Evolutionary conservation across 2,113 vertebrate genomes (phyloP).

Genomic region (Cyanoderma ruficeps): DNA sequence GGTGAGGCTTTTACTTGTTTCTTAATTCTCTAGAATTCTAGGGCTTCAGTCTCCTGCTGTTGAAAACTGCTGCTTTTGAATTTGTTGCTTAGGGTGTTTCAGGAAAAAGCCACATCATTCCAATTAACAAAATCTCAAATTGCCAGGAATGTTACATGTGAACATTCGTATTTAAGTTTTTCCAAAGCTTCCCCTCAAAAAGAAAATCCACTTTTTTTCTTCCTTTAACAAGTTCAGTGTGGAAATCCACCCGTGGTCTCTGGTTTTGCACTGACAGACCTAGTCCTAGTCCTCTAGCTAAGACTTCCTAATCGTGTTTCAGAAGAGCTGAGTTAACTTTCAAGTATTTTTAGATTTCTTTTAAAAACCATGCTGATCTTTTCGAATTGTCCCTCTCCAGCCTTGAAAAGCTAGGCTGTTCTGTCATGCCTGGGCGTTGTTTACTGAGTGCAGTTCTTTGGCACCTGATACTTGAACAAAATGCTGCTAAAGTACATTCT

Average conservation of each 20-base stretch:
- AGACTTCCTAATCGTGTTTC: neutral
- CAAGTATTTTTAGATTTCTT: neutral
- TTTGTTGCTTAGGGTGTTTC: neutral
- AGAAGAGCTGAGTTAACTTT: neutral
- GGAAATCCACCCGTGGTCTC: neutral
- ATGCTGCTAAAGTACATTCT: neutral
- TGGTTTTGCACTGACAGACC: neutral
- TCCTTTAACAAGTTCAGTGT: rapidly evolving
- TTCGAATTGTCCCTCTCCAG: neutral
- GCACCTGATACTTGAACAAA: neutral
- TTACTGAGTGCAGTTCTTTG: neutral
- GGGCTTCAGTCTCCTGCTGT: neutral
- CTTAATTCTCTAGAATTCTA: neutral
- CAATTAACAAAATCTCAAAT: neutral
- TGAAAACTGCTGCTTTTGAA: neutral
- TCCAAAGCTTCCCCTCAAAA: neutral
- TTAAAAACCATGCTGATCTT: neutral
- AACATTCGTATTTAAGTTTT: neutral
- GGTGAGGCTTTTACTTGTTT: neutral
- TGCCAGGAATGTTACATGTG: neutral
- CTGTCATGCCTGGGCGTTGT: neutral
- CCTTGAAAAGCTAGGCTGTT: neutral
- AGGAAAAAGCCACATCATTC: neutral
- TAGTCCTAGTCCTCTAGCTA: neutral
- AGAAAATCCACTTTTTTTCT: neutral